Percentiles rank a stretch among this genome's conserved stretches.
Evolutionary conservation across 2,113 vertebrate species (phyloP).

Genomic region (Geothlypis trichas): DNA sequence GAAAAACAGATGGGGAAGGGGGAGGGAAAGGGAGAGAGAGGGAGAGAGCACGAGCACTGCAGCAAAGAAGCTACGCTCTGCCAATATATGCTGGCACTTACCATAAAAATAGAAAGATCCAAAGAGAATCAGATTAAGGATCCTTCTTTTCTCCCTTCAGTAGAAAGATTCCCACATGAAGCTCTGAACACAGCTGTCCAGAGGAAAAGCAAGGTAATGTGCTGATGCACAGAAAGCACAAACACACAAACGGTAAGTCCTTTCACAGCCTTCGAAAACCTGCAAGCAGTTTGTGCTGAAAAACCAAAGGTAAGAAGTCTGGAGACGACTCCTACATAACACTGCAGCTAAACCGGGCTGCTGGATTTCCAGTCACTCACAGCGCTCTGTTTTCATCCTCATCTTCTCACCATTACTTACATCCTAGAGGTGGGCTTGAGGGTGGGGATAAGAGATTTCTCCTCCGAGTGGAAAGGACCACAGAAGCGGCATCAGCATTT

Average conservation of each 20-base stretch:
- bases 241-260: slow-evolving; percentile 5
- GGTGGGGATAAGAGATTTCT: slow-evolving; percentile 37
- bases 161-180: slow-evolving; percentile 58
- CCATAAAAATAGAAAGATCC: slow-evolving; percentile 84
- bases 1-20: slow-evolving; percentile 30
- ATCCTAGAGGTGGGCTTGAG: slow-evolving; percentile 41
- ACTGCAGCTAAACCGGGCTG: slow-evolving; percentile 54
- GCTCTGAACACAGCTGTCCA: slow-evolving; percentile 45
- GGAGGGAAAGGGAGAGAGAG: not conserved
- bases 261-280: slow-evolving; percentile 43
- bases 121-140: slow-evolving; percentile 70
- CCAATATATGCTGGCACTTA: slow-evolving; percentile 82
- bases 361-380: slow-evolving; percentile 47
- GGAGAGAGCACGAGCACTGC: slow-evolving; percentile 75
- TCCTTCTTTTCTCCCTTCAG: slow-evolving; percentile 59
- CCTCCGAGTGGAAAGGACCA: slow-evolving; percentile 63
- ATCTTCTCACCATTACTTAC: slow-evolving; percentile 44
- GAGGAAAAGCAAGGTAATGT: slow-evolving; percentile 43
- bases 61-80: slow-evolving; percentile 70
- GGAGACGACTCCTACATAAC: slow-evolving; percentile 56
- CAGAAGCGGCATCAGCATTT: slow-evolving; percentile 75
- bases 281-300: slow-evolving; percentile 67
- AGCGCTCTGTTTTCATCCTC: slow-evolving; percentile 54
- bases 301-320: slow-evolving; percentile 55
- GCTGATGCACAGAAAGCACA: slow-evolving; percentile 10